Evolutionary conservation across 2,888 invertebrate genomes (phyloP), one percentile per base, ranked within the genome.

Genomic region (Cyrtodaria siliqua): DNA sequence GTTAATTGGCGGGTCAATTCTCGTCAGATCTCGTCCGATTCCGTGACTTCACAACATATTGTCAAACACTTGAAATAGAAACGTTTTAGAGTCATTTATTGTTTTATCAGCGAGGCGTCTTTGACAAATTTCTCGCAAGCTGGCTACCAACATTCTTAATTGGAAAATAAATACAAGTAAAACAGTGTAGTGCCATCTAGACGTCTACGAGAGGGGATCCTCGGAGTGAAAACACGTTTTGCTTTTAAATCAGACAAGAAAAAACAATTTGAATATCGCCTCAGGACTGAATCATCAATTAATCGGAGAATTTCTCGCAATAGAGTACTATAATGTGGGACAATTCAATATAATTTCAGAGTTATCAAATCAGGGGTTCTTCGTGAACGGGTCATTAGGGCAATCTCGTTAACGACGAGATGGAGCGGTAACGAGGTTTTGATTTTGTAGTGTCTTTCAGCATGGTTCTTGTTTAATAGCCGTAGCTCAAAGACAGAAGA

Each of bases 81-180:
- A 33, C 33, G 33, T 33, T 33, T 33, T 33, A 33, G 4, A 33
- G 33, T 12, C 16, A 4, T 18, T 47, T 20, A 18, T 52, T 52
- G 52, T 52, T 52, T 52, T 23, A 52, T 18, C 52, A 52, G 24
- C 52, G 23, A 14, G 52, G 6, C 26, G 6, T 20, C 24, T 52
- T 52, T 52, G 20, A 24, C 33, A 52, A 2, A 20, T 23, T 52
- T 6, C 12, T 23, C 6, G 23, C 14, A 26, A 20, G 20, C 14
- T 24, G 24, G 52, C 3, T 4, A 2, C 14, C n/a, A 23, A n/a
- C n/a, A 20, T 52, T 52, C 4, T 52, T 52, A 52, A 76, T 76
- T 76, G 59, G 61, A 63, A 71, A 76, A 76, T 76, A 76, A 76
- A 76, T 67, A 76, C 71, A 50, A 62, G 60, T 20, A 55, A 61